phyloP scores from a whole-genome alignment of 2,888 invertebrate species.

The Agonopterix subpropinquella region DNA sequence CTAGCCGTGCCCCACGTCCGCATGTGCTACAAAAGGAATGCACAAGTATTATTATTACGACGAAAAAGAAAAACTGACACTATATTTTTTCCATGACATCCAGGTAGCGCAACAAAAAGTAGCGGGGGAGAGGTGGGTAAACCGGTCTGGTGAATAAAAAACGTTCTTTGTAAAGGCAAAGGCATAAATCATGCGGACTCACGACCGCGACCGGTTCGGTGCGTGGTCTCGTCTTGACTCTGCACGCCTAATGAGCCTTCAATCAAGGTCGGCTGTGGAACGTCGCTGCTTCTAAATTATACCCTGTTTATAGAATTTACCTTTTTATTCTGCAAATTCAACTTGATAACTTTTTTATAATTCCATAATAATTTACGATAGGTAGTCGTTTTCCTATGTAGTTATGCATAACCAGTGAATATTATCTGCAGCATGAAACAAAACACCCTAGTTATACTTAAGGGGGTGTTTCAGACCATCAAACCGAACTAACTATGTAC shows the following conservation, averaged over 20 bases:
- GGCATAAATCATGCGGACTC: constrained; percentile 70
- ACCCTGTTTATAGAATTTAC: constrained; percentile 24
- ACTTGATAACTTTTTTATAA: constrained; percentile 1
- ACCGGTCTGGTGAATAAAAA: constrained; percentile 57
- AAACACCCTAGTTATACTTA: too few species aligned
- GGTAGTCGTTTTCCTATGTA: too few species aligned
- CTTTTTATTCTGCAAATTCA: constrained; percentile 6
- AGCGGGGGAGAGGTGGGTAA: constrained; percentile 43
- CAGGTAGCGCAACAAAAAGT: constrained; percentile 67
- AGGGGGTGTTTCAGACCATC: too few species aligned
- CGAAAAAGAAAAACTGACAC: constrained; percentile 55
- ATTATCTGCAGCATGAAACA: too few species aligned
- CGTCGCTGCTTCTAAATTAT: constrained; percentile 39
- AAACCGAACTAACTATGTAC: too few species aligned
- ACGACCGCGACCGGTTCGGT: constrained; percentile 57
- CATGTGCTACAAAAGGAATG: constrained; percentile 69
- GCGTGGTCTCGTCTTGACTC: constrained; percentile 47
- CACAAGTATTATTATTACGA: constrained; percentile 68
- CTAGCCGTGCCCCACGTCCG: constrained; percentile 58
- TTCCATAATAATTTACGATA: not conserved
- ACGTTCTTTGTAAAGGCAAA: constrained; percentile 51
- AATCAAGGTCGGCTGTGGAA: constrained; percentile 64
- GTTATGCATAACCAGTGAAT: not conserved
- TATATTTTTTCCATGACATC: constrained; percentile 56
- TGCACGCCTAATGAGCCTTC: constrained; percentile 63